Conservation (phyloP, 1,140 invertebrate species). For the Drosophila bocki region DNA sequence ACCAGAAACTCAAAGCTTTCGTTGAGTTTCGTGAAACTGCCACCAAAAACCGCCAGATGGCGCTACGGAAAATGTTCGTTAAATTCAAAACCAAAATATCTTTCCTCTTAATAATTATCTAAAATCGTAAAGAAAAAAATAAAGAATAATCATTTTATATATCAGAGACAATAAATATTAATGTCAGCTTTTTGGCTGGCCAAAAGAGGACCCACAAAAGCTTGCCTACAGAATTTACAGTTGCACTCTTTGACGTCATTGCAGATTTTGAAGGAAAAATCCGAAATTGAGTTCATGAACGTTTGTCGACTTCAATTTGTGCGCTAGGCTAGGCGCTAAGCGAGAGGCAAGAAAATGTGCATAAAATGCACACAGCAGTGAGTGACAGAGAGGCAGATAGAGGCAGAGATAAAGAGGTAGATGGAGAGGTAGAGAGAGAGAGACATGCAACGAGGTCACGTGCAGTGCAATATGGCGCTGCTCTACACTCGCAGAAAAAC, state of each 20-base stretch:
- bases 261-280: constrained; percentile 70
- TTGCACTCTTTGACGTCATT: constrained; percentile 79
- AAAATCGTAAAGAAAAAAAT: neutral
- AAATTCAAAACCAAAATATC: neutral
- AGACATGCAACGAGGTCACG: constrained; percentile 79
- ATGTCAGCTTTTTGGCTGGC: neutral
- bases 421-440: neutral
- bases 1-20: constrained; percentile 7
- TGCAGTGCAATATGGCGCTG: constrained; percentile 74
- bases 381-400: neutral
- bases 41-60: constrained; percentile 6
- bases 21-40: neutral
- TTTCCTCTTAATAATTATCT: neutral
- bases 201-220: neutral
- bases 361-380: constrained; percentile 49
- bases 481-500: constrained; percentile 43
- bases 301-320: constrained; percentile 84
- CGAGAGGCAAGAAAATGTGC: constrained; percentile 59
- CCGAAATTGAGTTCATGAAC: constrained; percentile 83
- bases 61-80: constrained; percentile 1
- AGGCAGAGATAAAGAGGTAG: neutral
- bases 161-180: neutral
- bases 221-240: constrained; percentile 57
- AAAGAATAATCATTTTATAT: neutral
- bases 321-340: constrained; percentile 50